These are phyloP conservation scores for Popillia japonica DNA, from an alignment of 1,140 invertebrate species.

Conservation along the genomic window DNA sequence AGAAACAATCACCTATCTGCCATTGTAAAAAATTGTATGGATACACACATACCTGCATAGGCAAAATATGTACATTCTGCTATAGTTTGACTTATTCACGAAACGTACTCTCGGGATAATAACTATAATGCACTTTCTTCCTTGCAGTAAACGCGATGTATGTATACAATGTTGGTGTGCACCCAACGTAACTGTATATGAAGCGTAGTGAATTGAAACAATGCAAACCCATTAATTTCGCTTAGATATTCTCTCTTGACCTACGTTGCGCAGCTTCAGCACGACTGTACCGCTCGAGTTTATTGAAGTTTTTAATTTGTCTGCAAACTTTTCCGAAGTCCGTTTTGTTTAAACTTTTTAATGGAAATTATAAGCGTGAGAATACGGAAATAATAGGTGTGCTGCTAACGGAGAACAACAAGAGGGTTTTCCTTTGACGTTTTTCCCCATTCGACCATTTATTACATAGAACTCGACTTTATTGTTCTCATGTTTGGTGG, in stretches of 20 bases:
- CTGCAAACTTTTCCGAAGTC: slow-evolving; percentile 23
- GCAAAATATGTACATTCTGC: too few relatives aligned
- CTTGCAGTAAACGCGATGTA: not conserved
- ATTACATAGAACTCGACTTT: not conserved
- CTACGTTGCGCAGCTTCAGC: not conserved
- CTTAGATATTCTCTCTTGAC: slow-evolving; percentile 14
- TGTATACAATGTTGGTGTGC: not conserved
- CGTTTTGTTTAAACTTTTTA: slow-evolving; percentile 35
- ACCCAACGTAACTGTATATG: not conserved
- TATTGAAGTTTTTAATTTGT: slow-evolving; percentile 23
- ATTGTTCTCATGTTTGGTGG: not conserved
- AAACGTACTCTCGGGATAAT: not conserved
- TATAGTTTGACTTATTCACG: not conserved
- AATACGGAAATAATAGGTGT: slow-evolving; percentile 3
- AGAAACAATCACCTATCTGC: too few relatives aligned
- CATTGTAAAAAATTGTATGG: not conserved
- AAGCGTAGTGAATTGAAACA: not conserved
- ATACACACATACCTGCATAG: too few relatives aligned
- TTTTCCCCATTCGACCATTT: not conserved
- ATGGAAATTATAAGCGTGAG: slow-evolving; percentile 28
- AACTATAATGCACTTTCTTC: not conserved
- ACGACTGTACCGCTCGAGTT: not conserved
- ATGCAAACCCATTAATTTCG: slow-evolving; percentile 28
- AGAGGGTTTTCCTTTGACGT: not conserved
- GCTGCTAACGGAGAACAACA: not conserved